phyloP scores from a whole-genome alignment of 2,888 invertebrate species.

The Dolichopus griseipennis region DNA sequence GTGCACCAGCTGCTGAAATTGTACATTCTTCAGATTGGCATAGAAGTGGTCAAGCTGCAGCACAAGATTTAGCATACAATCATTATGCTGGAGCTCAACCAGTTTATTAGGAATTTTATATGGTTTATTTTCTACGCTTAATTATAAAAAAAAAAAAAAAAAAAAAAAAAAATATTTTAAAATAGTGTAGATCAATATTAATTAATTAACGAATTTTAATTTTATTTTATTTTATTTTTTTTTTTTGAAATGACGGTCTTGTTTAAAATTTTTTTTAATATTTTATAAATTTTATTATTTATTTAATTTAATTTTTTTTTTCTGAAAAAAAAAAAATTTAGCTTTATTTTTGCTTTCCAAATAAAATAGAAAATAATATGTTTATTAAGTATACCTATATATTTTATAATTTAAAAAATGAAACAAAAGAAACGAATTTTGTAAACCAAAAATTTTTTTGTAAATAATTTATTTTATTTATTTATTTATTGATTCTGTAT shows the following conservation, averaged over 20 bases:
- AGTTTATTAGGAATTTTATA: slow-evolving; percentile 28
- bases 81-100: slow-evolving; percentile 42
- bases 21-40: slow-evolving; percentile 44
- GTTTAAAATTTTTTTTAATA: background rate
- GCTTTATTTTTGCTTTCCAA: background rate
- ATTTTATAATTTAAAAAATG: background rate
- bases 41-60: slow-evolving; percentile 41
- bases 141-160: too few species aligned
- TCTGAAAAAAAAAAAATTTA: background rate
- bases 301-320: too few species aligned
- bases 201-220: too few species aligned
- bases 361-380: background rate
- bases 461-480: slow-evolving; percentile 4
- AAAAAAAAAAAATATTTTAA: background rate
- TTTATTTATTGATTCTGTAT: background rate
- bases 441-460: background rate
- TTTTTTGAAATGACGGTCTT: background rate
- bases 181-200: background rate
- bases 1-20: slow-evolving; percentile 43
- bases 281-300: too few species aligned
- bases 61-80: slow-evolving; percentile 41
- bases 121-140: background rate
- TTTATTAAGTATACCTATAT: background rate
- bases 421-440: background rate
- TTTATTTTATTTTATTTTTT: too few species aligned